Percentiles rank a stretch among this genome's conserved stretches.
phyloP scores from a whole-genome alignment of 2,113 vertebrate genomes.

The Cryptotis parvus region DNA sequence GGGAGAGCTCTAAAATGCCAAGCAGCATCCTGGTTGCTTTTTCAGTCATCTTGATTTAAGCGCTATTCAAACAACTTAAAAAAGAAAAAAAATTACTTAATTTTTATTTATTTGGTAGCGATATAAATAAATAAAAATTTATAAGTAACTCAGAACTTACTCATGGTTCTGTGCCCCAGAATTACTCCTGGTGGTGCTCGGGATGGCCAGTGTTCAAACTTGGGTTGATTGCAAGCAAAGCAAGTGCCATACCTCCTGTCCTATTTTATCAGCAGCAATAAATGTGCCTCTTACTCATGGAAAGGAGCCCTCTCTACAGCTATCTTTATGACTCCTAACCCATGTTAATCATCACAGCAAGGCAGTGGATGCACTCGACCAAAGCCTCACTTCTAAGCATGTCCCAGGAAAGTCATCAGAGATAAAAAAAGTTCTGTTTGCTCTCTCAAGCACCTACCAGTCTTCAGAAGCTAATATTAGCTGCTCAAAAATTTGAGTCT shows the following conservation, averaged over 20 bases:
- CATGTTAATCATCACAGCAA: slow-evolving; percentile 35
- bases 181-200: no score
- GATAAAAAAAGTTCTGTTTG: neutral
- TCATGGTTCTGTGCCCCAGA: no score
- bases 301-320: neutral
- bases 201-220: no score
- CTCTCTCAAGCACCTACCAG: slow-evolving; percentile 1
- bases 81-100: no score
- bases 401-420: neutral
- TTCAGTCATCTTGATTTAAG: slow-evolving; percentile 14
- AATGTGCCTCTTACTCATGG: neutral
- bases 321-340: slow-evolving; percentile 55
- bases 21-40: slow-evolving; percentile 7
- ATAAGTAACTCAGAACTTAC: no score
- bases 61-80: neutral
- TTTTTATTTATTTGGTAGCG: no score
- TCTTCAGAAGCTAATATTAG: neutral
- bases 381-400: slow-evolving; percentile 54
- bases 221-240: no score
- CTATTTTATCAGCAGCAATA: slow-evolving; percentile 36
- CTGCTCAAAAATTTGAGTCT: neutral
- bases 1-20: neutral
- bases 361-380: slow-evolving; percentile 17
- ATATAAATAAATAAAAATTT: no score
- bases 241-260: no score